Evolutionary conservation across 1,140 invertebrate species (phyloP).

Genomic region (Pseudoatta argentina): DNA sequence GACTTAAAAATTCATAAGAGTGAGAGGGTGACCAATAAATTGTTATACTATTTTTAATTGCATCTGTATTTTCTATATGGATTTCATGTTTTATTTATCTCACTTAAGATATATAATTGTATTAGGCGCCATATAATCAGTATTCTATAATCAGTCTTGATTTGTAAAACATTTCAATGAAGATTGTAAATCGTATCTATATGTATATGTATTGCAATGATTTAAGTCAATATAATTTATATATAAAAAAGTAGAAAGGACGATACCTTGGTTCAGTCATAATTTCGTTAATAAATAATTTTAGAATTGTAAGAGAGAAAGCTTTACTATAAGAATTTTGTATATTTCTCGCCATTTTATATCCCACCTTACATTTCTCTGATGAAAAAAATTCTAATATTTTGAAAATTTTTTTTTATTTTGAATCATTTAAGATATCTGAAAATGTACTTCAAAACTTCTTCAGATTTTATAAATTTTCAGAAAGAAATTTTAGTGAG

Average conservation of each 20-base stretch:
- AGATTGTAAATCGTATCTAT: not conserved
- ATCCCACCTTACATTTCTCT: not conserved
- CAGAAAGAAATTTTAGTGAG: no score
- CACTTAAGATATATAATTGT: not conserved
- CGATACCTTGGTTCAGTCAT: not conserved
- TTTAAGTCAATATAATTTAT: constrained; percentile 24
- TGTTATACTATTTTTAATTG: constrained; percentile 57
- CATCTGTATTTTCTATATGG: not conserved
- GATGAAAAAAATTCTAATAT: no score
- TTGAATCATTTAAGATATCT: no score
- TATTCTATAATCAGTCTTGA: constrained; percentile 16
- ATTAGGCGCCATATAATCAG: not conserved
- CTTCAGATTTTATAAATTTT: no score
- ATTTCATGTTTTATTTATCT: not conserved
- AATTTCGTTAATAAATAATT: constrained; percentile 1
- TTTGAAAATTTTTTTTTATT: no score
- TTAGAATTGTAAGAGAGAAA: not conserved
- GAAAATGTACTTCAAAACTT: no score
- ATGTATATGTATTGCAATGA: not conserved
- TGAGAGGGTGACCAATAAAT: constrained; percentile 63
- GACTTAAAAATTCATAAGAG: constrained; percentile 44
- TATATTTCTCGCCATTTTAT: not conserved
- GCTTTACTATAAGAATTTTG: not conserved
- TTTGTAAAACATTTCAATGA: not conserved
- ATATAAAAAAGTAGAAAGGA: not conserved